Conservation (phyloP, 2,888 invertebrate species). For the Chymomyza caudatula region DNA sequence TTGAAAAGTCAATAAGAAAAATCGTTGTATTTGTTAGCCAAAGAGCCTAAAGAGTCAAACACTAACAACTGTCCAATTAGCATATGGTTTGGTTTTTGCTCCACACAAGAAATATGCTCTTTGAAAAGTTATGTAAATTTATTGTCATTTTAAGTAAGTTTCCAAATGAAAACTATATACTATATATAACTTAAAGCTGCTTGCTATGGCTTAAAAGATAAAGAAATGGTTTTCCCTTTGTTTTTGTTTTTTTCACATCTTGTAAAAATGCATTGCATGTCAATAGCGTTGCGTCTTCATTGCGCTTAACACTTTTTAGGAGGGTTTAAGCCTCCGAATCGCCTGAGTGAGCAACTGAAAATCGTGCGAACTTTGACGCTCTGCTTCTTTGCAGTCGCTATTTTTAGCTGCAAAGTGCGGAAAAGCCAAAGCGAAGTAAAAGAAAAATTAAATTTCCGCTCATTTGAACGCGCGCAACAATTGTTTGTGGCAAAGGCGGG, state of each 20-base stretch:
- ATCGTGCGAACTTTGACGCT: constrained; percentile 1
- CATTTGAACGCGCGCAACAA: constrained; percentile 1
- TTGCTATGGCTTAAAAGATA: not conserved
- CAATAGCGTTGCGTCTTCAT: not conserved
- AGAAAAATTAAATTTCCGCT: constrained; percentile 4
- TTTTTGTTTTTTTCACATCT: too few relatives aligned
- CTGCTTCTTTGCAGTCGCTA: not conserved
- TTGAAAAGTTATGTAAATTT: not conserved
- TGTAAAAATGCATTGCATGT: not conserved
- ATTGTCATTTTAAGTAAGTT: not conserved
- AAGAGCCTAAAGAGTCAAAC: not conserved
- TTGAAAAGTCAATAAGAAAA: constrained; percentile 1
- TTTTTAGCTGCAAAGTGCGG: constrained; percentile 3
- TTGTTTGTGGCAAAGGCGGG: not conserved
- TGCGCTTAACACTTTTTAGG: not conserved
- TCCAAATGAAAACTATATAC: not conserved
- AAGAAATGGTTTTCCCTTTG: not conserved
- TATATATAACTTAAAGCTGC: not conserved
- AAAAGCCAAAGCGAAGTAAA: not conserved
- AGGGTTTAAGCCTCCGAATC: not conserved
- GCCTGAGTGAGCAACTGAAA: not conserved
- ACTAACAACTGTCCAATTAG: constrained; percentile 17
- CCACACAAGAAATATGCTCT: not conserved
- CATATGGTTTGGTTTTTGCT: constrained; percentile 29
- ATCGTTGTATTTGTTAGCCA: not conserved